Base-by-base conservation (phyloP, 2,113 vertebrate species). In the Glareola pratincola region DNA sequence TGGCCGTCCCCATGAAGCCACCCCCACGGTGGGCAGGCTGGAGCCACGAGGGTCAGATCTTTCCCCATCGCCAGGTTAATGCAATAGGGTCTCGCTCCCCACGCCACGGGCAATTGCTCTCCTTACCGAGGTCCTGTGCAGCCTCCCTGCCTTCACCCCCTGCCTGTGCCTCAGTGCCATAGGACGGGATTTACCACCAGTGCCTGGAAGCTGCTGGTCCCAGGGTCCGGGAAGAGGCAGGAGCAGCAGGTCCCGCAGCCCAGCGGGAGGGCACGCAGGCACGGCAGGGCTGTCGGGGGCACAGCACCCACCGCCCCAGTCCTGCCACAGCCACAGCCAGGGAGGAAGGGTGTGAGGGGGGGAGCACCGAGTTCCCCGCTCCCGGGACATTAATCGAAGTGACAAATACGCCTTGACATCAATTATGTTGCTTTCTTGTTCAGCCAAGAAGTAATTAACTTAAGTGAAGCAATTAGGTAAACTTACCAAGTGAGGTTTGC, bases 381-480 rank as follows among this genome's bases (percentile, higher is more conserved):
- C 85, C 64, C 3, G 1, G 82, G 88, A 86, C 79, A 43, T 67
- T 86, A 94, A 94, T 72, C 5, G 43, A 92, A 94, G 79, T 88
- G 91, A 95, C 83, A 95, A 94, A 96, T 72, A 51, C 0, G 15
- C 51, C 76, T 78, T 95, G 95, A 95, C 94, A 95, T 91, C 94
- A 96, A 91, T 94, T 94, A 92, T 51, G 85, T 84, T 81, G 86
- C 94, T 95, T 93, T 95, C 83, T 88, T 94, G 88, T 94, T 95
- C 91, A 85, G 69, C 92, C 60, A 91, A 94, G 75, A 78, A 92
- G 79, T 96, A 96, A 97, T 96, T 92, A 95, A 93, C 85, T 94
- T 93, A 94, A 94, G 88, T 94, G 96, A 86, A 95, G 95, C 96
- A 97, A 96, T 97, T 91, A 95, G 92, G 86, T 95, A 94, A 96